Percentiles rank a stretch among this genome's conserved stretches.
Evolutionary conservation across 2,888 invertebrate species (phyloP).

Genomic region (Apodemia hepburni): DNA sequence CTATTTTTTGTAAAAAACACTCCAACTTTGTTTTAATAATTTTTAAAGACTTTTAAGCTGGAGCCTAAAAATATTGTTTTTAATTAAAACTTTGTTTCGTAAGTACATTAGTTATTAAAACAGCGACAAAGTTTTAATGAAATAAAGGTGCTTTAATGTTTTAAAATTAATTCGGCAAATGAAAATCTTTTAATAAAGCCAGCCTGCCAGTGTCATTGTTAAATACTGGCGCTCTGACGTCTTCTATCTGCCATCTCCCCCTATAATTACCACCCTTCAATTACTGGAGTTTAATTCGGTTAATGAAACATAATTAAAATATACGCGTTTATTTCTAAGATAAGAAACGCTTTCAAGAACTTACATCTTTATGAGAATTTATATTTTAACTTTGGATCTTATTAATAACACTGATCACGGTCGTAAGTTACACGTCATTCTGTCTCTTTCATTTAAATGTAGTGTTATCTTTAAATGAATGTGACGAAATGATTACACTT

Average conservation of each 20-base stretch:
- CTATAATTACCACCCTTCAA: conserved; percentile 70
- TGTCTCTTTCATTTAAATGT: neutral
- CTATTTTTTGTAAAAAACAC: too few relatives aligned
- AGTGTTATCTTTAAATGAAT: too few relatives aligned
- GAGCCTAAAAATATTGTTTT: neutral
- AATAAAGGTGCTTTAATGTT: conserved; percentile 16
- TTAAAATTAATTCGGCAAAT: conserved; percentile 12
- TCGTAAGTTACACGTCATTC: neutral
- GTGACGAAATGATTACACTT: too few relatives aligned
- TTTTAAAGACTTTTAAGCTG: neutral
- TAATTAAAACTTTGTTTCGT: conserved; percentile 3
- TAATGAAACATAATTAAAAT: conserved; percentile 80
- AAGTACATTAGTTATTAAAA: conserved; percentile 16
- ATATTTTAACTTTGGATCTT: neutral
- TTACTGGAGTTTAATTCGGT: conserved; percentile 78
- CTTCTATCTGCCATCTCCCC: conserved; percentile 42
- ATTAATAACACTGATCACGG: neutral
- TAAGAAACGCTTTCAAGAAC: conserved; percentile 16
- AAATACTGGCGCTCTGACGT: conserved; percentile 49
- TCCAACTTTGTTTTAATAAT: too few relatives aligned
- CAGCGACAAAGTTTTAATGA: conserved; percentile 19
- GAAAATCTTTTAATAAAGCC: conserved; percentile 22
- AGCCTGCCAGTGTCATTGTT: conserved; percentile 30
- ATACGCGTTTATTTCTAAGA: conserved; percentile 67
- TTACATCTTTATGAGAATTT: neutral